Conservation (phyloP, 2,888 invertebrate genomes). For the Shargacucullia verbasci region DNA sequence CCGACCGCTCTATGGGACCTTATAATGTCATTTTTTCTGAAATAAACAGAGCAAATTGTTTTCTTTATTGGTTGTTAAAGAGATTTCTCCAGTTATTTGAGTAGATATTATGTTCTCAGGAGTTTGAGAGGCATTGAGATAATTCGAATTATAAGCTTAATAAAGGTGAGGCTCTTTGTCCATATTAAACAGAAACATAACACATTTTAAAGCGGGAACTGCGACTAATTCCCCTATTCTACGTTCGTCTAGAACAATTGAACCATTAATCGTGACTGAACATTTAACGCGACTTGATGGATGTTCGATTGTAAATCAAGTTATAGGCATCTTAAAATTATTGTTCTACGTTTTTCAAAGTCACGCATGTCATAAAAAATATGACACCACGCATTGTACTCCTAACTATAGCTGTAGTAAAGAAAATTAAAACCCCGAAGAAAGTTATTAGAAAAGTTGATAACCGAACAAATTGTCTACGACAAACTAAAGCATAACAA, state of each 20-base stretch:
- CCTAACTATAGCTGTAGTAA: neutral
- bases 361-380: constrained; percentile 7
- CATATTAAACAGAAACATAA: neutral
- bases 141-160: neutral
- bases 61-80: constrained; percentile 19
- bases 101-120: neutral
- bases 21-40: constrained; percentile 1
- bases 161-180: too few relatives aligned
- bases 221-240: neutral
- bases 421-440: constrained; percentile 2
- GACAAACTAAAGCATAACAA: neutral
- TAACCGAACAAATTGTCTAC: neutral
- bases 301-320: constrained; percentile 9
- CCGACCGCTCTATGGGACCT: constrained; percentile 10
- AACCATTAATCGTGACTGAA: constrained; percentile 6
- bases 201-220: neutral
- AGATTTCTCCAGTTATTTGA: neutral
- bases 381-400: constrained; percentile 7
- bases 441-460: neutral
- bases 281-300: constrained; percentile 7
- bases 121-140: too few relatives aligned
- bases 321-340: neutral
- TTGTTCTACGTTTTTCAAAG: neutral
- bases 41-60: constrained; percentile 13
- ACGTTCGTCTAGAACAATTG: constrained; percentile 1